Evolutionary conservation across 1,140 invertebrate genomes (phyloP), one percentile per base, ranked within the genome.

Genomic region (Camponotus pennsylvanicus): DNA sequence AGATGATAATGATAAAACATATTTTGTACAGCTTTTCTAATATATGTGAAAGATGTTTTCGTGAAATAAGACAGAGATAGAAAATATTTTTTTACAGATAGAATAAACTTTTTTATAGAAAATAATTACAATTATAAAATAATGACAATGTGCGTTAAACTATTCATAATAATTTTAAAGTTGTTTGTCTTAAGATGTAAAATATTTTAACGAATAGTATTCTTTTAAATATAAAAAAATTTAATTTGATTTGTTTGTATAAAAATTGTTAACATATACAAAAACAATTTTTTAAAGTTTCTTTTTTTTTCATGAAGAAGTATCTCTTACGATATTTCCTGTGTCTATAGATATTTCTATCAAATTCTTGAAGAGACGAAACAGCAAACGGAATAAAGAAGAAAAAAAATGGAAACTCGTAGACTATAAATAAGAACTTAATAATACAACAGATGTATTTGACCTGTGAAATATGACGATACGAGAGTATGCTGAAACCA

Each of bases 351-450:
- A 69, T 57, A 69, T 13, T 70, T 32, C 13, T 32, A 63, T 3
- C 18, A 40, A 5, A 40, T n/a, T 45, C 27, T 32, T 32, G 40
- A 80, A 70, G 64, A 67, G 52, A 57, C 18, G 40, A 59, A 69
- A 85, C 9, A 70, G 42, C 18, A 49, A 70, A 61, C 21, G 32
- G 8, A 59, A 37, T 9, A 6, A 40, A n/a, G 11, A 49, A 57
- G 40, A 21, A 59, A 34, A 37, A 71, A 45, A 66, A 40, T 42
- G 57, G 13, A 86, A 80, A 86, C 77, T 42, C 32, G 64, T 64
- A 63, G 77, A 89, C 84, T 89, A 89, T 89, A 89, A 89, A 89
- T 89, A 89, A 77, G 34, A 69, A 78, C 64, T 86, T 89, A 83
- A 89, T 89, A 89, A 89, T 89, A 89, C 84, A 61, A 83, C 71